A percentile compares a stretch with the other conserved stretches of the same genome.
Conservation (phyloP, 2,113 vertebrate species). For the Hylia prasina region DNA sequence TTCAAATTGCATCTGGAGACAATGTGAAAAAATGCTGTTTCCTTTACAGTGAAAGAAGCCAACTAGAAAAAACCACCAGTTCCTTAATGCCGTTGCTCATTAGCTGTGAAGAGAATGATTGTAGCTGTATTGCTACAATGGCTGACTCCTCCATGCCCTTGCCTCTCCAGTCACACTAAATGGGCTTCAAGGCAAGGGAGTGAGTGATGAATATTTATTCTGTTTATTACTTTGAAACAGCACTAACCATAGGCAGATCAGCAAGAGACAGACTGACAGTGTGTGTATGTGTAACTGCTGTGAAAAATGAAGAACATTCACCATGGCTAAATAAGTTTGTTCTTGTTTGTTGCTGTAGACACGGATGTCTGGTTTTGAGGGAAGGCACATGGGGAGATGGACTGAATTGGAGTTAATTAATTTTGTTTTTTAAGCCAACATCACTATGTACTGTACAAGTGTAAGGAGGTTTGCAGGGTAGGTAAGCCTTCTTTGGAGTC, state of each 20-base stretch:
- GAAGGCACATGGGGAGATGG: neutral
- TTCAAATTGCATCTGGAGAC: slow-evolving; percentile 52
- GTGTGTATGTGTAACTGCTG: neutral
- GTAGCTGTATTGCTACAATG: neutral
- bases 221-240: neutral
- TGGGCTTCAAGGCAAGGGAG: neutral
- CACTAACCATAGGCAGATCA: neutral
- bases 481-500: neutral
- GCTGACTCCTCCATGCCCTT: neutral
- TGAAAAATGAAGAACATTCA: neutral
- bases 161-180: neutral
- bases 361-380: neutral
- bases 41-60: neutral
- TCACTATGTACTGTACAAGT: neutral
- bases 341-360: neutral
- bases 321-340: neutral
- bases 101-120: neutral
- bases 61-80: neutral
- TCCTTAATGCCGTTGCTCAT: neutral
- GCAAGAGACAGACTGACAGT: neutral
- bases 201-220: neutral
- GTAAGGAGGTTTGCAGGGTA: neutral
- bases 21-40: slow-evolving; percentile 16
- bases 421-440: neutral
- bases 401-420: neutral